A percentile compares a stretch with the other conserved stretches of the same genome.
These are phyloP conservation scores for Mirounga angustirostris DNA, from an alignment of 2,113 vertebrate species.

Conservation along the genomic window DNA sequence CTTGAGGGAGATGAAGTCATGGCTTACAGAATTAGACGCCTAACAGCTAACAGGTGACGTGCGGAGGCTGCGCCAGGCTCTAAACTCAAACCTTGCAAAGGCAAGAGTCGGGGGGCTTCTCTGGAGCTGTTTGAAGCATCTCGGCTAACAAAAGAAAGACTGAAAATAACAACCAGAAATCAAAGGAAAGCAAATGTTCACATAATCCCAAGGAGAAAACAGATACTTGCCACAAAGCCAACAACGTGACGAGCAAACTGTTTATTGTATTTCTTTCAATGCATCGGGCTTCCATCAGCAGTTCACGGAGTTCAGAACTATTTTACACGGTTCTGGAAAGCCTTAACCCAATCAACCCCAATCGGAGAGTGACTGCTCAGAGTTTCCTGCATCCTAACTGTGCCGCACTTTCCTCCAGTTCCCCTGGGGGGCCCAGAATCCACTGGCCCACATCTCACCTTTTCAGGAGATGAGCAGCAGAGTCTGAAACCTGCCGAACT, in stretches of 20 bases:
- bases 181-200: conserved; percentile 83
- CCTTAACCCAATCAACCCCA: conserved; percentile 86
- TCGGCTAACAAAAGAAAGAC: conserved; percentile 78
- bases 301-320: conserved; percentile 84
- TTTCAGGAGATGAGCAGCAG: neutral
- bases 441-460: neutral
- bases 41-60: conserved; percentile 90
- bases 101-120: conserved; percentile 74
- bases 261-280: conserved; percentile 81
- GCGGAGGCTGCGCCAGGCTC: conserved; percentile 82
- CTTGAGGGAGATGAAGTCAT: conserved; percentile 90
- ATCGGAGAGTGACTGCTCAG: conserved; percentile 64
- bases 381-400: conserved; percentile 81
- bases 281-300: conserved; percentile 77
- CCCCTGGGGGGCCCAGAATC: conserved; percentile 52
- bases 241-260: conserved; percentile 82
- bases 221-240: conserved; percentile 80
- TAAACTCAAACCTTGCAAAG: conserved; percentile 76
- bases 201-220: conserved; percentile 84
- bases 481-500: neutral
- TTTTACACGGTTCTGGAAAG: conserved; percentile 76
- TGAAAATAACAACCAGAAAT: conserved; percentile 83
- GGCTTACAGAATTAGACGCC: conserved; percentile 85
- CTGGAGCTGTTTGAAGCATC: conserved; percentile 77
- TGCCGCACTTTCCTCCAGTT: conserved; percentile 60